A percentile compares a stretch with the other conserved stretches of the same genome.
Evolutionary conservation across 2,888 invertebrate species (phyloP).

Genomic region (Drosophila siamana): DNA sequence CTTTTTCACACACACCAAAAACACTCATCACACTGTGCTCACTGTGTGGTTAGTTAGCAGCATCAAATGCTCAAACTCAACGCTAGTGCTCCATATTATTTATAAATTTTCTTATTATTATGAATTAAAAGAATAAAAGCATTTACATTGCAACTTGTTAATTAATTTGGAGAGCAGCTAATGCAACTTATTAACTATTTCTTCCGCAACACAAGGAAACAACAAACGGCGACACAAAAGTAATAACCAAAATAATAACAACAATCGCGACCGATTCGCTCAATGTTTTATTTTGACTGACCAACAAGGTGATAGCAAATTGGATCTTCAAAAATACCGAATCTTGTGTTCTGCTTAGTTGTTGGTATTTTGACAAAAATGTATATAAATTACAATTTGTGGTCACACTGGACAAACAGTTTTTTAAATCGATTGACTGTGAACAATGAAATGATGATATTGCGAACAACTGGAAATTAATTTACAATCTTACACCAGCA

Average conservation of each 20-base stretch:
- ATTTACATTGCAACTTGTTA: conserved; percentile 58
- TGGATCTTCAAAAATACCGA: not conserved
- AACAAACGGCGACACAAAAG: conserved; percentile 61
- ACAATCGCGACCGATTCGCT: conserved; percentile 48
- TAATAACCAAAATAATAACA: conserved; percentile 67
- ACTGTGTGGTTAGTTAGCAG: not conserved
- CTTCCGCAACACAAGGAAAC: conserved; percentile 62
- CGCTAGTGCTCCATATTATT: conserved; percentile 14
- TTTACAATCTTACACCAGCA: too few species aligned
- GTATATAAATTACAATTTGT: not conserved
- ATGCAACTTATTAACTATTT: conserved; percentile 52
- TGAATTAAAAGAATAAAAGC: conserved; percentile 58
- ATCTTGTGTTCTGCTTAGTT: not conserved
- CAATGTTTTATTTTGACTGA: conserved; percentile 56
- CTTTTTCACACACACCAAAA: conserved; percentile 55
- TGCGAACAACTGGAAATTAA: too few species aligned
- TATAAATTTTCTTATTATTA: conserved; percentile 18
- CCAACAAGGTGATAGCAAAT: not conserved
- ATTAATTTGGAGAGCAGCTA: conserved; percentile 17
- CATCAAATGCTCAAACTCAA: conserved; percentile 12
- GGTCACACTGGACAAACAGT: not conserved
- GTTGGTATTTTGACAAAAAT: not conserved
- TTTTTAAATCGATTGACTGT: not conserved
- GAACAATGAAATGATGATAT: too few species aligned
- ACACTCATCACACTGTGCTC: conserved; percentile 21